Evolutionary conservation across 2,113 vertebrate genomes (phyloP).

Genomic region (Paradoxurus hermaphroditus): DNA sequence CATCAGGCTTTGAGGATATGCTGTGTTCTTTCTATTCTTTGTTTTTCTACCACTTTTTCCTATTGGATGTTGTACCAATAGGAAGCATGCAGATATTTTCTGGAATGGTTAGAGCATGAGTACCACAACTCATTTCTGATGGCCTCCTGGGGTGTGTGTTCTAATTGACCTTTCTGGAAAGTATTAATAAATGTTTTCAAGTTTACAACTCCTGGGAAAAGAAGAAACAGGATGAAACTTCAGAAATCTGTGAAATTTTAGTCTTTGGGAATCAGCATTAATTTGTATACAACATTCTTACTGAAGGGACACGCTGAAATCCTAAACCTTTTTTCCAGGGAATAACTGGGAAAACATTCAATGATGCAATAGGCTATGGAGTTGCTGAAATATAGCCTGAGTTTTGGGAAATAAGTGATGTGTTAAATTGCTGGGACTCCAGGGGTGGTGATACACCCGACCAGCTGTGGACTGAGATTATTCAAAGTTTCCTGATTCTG

Average conservation of each 20-base stretch:
- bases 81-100: neutral
- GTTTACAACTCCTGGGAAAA: constrained; percentile 8
- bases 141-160: neutral
- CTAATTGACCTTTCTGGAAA: neutral
- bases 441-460: constrained; percentile 28
- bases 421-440: constrained; percentile 44
- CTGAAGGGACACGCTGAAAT: constrained; percentile 28
- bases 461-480: constrained; percentile 38
- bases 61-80: neutral
- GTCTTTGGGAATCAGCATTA: neutral
- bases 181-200: constrained; percentile 44
- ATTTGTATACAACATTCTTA: constrained; percentile 44
- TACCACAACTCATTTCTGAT: constrained; percentile 12
- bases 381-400: constrained; percentile 41
- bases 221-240: constrained; percentile 23
- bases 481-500: neutral
- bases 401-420: constrained; percentile 68
- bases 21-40: neutral
- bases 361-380: constrained; percentile 61
- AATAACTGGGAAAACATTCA: constrained; percentile 51
- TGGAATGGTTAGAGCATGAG: neutral
- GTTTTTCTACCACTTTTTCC: neutral
- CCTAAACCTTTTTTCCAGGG: constrained; percentile 37
- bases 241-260: constrained; percentile 40
- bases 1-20: neutral